Evolutionary conservation across 2,797 vertebrate species (phyloP).

Genomic region (Clarias pachynema): DNA sequence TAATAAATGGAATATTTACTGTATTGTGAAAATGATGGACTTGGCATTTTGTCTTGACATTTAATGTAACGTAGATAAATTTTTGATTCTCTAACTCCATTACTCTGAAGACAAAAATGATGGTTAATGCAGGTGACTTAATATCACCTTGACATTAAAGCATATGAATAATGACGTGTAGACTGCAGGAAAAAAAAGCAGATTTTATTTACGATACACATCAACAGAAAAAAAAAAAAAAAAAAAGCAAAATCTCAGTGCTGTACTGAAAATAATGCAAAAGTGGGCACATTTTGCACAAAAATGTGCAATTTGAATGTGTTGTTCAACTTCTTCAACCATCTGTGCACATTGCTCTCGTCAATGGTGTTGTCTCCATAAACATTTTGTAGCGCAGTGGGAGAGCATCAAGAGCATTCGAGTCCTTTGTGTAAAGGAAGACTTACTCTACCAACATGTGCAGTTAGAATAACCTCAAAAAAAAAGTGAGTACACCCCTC

Average conservation of each 20-base stretch:
- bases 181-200: neutral
- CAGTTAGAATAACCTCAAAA: too few relatives aligned
- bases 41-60: neutral
- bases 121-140: neutral
- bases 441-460: too few relatives aligned
- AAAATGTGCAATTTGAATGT: too few relatives aligned
- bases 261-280: too few relatives aligned
- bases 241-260: neutral
- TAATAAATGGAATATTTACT: conserved; percentile 63
- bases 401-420: too few relatives aligned
- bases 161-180: neutral
- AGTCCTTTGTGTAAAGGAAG: too few relatives aligned
- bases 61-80: neutral
- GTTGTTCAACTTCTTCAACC: too few relatives aligned
- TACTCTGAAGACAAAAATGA: neutral
- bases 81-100: neutral
- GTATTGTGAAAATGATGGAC: neutral
- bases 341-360: too few relatives aligned
- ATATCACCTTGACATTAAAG: neutral
- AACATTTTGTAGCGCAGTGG: too few relatives aligned
- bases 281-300: too few relatives aligned
- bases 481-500: too few relatives aligned
- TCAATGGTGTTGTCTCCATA: too few relatives aligned
- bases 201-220: conserved; percentile 4
- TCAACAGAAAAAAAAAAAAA: neutral